Base-by-base conservation (phyloP, 2,888 invertebrate genomes). In the Ditylenchus weischeri region DNA sequence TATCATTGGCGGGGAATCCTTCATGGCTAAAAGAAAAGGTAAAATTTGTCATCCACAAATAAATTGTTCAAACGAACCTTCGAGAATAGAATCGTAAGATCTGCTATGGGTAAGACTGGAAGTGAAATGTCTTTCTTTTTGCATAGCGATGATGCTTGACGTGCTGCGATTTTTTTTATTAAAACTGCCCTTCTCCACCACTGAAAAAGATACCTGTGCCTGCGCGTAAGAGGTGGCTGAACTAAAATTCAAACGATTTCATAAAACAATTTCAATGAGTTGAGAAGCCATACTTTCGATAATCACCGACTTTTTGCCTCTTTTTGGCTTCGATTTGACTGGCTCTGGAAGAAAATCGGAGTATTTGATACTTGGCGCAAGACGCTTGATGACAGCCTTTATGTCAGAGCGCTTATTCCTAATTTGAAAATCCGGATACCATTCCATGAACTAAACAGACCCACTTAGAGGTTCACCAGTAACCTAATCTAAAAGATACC, bases 341-440 rank as follows among this genome's bases (percentile, higher is more conserved):
- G 58, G 19, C 18, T 57, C 23, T 11, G 64, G 54, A 4, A 68
- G 35, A 38, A 68, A 68, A 29, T 65, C 65, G 19, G 68, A 66
- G 21, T 49, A 38, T 21, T 66, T 68, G 4, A 68, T 49, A 29
- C 47, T 18, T 15, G 66, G 48, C 5, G 71, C 70, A 48, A 71
- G 23, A 6, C 59, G 59, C 35, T 29, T 59, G 21, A 71, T 71
- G 21, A 73, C 21, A 6, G 51, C 23, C 38, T 65, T 49, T 35
- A 72, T 66, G 19, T 65, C 62, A 11, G 70, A 57, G 8, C 72
- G 65, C 38, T 74, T 72, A n/a, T 61, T 48, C 21, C 69, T 59
- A 47, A 72, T 66, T 49, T 72, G 50, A 21, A 67, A 67, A n/a
- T 65, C 50, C 10, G 61, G 62, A 49, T 58, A 72, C 72, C 72